Evolutionary conservation across 1,140 invertebrate species (phyloP).

Genomic region (Cyphomyrmex costatus): DNA sequence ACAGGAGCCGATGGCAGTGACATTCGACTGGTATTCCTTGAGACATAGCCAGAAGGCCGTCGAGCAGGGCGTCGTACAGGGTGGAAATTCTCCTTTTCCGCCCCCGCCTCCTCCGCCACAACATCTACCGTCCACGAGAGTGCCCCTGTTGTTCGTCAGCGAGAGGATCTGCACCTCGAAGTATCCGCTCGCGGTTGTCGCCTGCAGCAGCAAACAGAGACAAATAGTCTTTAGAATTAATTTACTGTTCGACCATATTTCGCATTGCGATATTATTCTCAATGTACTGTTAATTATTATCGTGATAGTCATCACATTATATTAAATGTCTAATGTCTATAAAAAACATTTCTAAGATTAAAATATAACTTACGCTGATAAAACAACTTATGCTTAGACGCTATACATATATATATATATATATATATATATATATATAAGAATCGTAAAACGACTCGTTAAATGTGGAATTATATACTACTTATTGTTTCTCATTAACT

Average conservation of each 20-base stretch:
- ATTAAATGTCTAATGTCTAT: neutral
- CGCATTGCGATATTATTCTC: neutral
- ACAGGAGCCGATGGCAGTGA: constrained; percentile 93
- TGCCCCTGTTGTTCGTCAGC: constrained; percentile 94
- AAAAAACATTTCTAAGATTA: neutral
- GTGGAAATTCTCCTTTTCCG: constrained; percentile 75
- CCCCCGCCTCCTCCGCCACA: constrained; percentile 89
- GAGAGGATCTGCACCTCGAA: constrained; percentile 97
- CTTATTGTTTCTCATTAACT: neutral
- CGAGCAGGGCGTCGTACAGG: constrained; percentile 90
- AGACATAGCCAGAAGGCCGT: constrained; percentile 95
- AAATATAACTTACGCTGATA: neutral
- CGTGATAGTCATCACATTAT: neutral
- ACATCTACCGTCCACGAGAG: constrained; percentile 93
- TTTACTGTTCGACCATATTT: neutral
- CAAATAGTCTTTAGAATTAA: neutral
- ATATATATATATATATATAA: neutral
- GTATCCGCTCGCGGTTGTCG: constrained; percentile 92
- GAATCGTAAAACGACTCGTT: neutral
- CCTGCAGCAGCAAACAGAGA: constrained; percentile 84
- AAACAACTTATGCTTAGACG: constrained; percentile 4
- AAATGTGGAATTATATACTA: neutral
- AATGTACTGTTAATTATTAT: neutral
- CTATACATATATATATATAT: neutral
- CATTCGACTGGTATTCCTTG: constrained; percentile 96